Base-by-base conservation (phyloP, 1,140 invertebrate genomes). In the Nasonia longicornis region DNA sequence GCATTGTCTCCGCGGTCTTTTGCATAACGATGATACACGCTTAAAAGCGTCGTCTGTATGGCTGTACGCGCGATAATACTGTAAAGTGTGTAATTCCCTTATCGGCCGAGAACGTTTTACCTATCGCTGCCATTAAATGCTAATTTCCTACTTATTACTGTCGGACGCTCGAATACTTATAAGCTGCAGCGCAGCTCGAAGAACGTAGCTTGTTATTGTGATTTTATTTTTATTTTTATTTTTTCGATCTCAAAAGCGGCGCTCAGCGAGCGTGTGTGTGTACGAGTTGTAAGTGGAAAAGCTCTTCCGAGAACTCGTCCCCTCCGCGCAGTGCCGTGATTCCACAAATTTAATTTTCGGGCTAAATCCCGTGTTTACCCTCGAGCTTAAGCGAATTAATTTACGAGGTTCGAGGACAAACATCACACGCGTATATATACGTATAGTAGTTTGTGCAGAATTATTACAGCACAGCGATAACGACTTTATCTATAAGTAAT, bases 81-180 rank as follows among this genome's bases (percentile, higher is more conserved):
- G 64, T 29, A 67, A 67, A 67, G 64, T 67, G 29, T 67, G 64
- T 67, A 67, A 67, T 67, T 67, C 64, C 84, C 86, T 87, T 88
- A 87, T 88, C 87, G 86, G 83, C 82, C 77, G 80, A 80, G 75
- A 74, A 81, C 85, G 84, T 87, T 89, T 85, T 84, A 82, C 87
- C 87, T 89, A 87, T 89, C 88, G 78, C 83, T 52, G 72, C 84
- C 81, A 86, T 85, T 88, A 87, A 88, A 88, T 87, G 87, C 84
- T 89, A 87, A 88, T 89, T 88, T 84, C 72, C 83, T 87, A 88
- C 88, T 87, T 87, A 88, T 88, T 87, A 77, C 38, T 78, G 84
- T 83, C 84, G 73, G 22, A 45, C 3, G 20, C 1, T 35, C 6
- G 20, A 70, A 70, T 26, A 26, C 69, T 16, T 31, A n/a, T 31